Base-by-base conservation (phyloP, 2,113 vertebrate species). In the Aegotheles bennettii region DNA sequence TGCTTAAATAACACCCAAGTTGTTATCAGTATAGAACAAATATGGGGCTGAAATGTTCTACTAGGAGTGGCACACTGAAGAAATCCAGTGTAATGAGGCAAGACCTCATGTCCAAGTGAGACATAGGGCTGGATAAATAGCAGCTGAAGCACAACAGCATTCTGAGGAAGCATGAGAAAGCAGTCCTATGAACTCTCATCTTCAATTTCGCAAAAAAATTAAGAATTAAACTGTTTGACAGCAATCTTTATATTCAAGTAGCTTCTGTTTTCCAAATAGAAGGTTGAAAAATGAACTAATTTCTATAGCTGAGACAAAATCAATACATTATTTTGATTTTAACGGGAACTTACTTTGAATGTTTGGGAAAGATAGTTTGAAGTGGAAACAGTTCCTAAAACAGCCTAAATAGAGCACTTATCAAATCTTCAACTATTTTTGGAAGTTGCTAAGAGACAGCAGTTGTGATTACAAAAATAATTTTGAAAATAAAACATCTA, bases 401-500 rank as follows among this genome's bases (percentile, higher is more conserved):
- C 53, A 60, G 19, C 19, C 64, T 84, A 92, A 94, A 86, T 84
- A 83, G 64, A 84, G 68, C 60, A 64, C 80, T 93, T 95, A 90
- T 7, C 67, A 88, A 92, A 70, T 88, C 60, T 9, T 71, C 17
- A 88, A 71, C 90, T 94, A 47, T 93, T 78, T 93, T 93, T 93
- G 64, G 89, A 91, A 79, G 86, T 94, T 95, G 93, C 89, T 95
- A 92, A 94, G 95, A 96, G 80, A 92, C 83, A 89, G 91, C 56
- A 96, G 80, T 92, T 93, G 21, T 78, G 69, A 87, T 87, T 92
- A 56, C 54, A 86, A 81, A 93, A 89, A 78, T 86, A 84, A 78
- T 53, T 86, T 85, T 87, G 50, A 92, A 94, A 84, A 81, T 93
- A 53, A 17, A 68, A 9, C 36, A 21, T 88, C 29, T 61, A 50